These are phyloP conservation scores for Sebastes ruberrimus DNA, from an alignment of 2,797 vertebrate genomes.

Conservation along the genomic window DNA sequence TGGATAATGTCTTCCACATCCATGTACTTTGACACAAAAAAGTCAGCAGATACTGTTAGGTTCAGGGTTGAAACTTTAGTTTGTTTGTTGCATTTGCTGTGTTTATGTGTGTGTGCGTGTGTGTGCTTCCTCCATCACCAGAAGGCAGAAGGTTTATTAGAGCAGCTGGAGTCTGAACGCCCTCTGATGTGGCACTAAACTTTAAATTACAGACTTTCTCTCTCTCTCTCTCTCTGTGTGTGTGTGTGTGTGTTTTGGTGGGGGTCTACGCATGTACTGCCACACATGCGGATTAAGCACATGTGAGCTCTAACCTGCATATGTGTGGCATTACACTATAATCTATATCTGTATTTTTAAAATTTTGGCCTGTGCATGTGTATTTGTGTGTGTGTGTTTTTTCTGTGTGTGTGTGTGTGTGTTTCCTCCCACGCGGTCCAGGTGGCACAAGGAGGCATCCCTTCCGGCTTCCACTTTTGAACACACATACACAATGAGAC, in stretches of 20 bases:
- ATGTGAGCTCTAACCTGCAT: slow-evolving; percentile 13
- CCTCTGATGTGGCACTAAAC: slow-evolving; percentile 43
- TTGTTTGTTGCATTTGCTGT: slow-evolving; percentile 3
- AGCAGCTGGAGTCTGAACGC: slow-evolving; percentile 41
- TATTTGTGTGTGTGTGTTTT: neutral
- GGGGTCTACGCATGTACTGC: neutral
- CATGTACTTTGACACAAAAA: neutral
- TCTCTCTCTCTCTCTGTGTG: neutral
- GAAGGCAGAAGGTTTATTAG: slow-evolving; percentile 27
- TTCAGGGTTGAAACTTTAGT: neutral
- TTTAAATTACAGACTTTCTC: slow-evolving; percentile 33
- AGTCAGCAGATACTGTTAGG: neutral
- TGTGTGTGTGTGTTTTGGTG: slow-evolving; percentile 1
- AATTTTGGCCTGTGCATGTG: neutral
- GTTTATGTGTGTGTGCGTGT: neutral
- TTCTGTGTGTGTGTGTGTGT: neutral
- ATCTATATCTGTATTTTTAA: slow-evolving; percentile 29
- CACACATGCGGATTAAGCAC: slow-evolving; percentile 16
- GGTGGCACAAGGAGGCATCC: slow-evolving; percentile 64
- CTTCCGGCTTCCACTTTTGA: slow-evolving; percentile 50
- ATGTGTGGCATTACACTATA: slow-evolving; percentile 33
- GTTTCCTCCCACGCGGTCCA: slow-evolving; percentile 54
- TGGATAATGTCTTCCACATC: neutral
- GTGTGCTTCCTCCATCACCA: neutral
- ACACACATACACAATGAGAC: slow-evolving; percentile 40